Percentiles rank a stretch among this genome's conserved stretches.
phyloP scores from a whole-genome alignment of 2,113 vertebrate genomes.

The Irena cyanogastra region DNA sequence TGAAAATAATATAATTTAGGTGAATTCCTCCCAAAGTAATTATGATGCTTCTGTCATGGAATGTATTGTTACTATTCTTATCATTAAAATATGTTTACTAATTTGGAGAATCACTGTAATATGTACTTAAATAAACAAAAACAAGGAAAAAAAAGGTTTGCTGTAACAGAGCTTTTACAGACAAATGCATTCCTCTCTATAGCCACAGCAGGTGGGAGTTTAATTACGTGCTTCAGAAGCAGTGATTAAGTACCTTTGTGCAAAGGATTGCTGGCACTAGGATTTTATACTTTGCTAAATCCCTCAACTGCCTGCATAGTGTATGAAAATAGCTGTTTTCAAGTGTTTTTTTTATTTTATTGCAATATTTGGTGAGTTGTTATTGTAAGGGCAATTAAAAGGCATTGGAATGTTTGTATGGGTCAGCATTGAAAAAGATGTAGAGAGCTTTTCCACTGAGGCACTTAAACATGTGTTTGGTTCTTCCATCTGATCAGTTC shows the following conservation, averaged over 20 bases:
- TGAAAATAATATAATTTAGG: not conserved
- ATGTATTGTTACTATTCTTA: not conserved
- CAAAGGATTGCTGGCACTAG: conserved; percentile 56
- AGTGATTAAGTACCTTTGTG: conserved; percentile 63
- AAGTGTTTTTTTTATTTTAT: conserved; percentile 16
- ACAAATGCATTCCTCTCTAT: conserved; percentile 24
- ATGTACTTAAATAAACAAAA: not conserved
- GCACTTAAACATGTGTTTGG: not conserved
- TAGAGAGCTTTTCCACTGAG: not conserved
- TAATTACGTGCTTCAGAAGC: conserved; percentile 71
- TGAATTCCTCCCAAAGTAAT: not conserved
- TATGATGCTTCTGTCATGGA: not conserved
- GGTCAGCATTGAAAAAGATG: not conserved
- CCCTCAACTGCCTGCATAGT: conserved; percentile 20
- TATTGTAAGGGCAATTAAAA: not conserved
- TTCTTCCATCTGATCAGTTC: not conserved
- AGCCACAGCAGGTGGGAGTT: conserved; percentile 66
- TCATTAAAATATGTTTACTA: not conserved
- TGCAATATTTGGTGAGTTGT: not conserved
- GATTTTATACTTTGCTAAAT: conserved; percentile 43
- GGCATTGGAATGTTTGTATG: not conserved
- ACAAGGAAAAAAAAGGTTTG: not conserved
- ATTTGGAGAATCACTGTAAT: not conserved
- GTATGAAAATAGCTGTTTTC: conserved; percentile 48
- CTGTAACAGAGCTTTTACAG: conserved; percentile 17